Conservation (phyloP, 1,140 invertebrate species). For the Drosophila suzukii region DNA sequence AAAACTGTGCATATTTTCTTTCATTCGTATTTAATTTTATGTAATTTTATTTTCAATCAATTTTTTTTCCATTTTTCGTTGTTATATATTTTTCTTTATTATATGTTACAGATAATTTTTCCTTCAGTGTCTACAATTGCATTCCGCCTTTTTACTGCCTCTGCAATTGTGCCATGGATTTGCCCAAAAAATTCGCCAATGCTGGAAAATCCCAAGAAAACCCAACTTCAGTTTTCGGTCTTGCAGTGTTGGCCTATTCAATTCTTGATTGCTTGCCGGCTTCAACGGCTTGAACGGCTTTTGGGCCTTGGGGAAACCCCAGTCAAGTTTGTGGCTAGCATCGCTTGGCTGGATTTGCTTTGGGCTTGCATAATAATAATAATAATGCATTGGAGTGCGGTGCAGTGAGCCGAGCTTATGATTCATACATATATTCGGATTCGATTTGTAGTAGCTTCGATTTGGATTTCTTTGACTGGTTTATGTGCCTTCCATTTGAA, state of each 20-base stretch:
- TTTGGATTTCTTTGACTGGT: slow-evolving; percentile 33
- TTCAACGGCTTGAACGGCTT: slow-evolving; percentile 23
- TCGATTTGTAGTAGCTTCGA: slow-evolving; percentile 48
- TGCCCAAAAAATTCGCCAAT: slow-evolving; percentile 46
- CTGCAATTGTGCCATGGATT: slow-evolving; percentile 62
- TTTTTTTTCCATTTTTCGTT: neutral
- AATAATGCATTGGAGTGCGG: slow-evolving; percentile 43
- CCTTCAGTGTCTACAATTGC: slow-evolving; percentile 2
- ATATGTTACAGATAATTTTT: neutral
- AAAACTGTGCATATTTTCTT: too few species aligned
- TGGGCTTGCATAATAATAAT: slow-evolving; percentile 60
- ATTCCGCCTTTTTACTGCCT: slow-evolving; percentile 11
- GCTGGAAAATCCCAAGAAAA: slow-evolving; percentile 54
- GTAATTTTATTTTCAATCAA: neutral
- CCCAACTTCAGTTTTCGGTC: slow-evolving; percentile 25
- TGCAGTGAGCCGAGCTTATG: slow-evolving; percentile 33
- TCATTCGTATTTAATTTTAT: too few species aligned
- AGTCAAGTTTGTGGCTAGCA: slow-evolving; percentile 34
- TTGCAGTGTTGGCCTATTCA: slow-evolving; percentile 44
- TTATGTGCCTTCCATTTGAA: slow-evolving; percentile 25
- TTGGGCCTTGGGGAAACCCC: slow-evolving; percentile 77
- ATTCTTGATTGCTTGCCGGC: slow-evolving; percentile 59
- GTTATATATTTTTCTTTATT: neutral
- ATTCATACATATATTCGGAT: slow-evolving; percentile 24
- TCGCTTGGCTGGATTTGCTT: slow-evolving; percentile 30